Conservation (phyloP, 2,888 invertebrate species). For the Cosmorhoe ocellata region DNA sequence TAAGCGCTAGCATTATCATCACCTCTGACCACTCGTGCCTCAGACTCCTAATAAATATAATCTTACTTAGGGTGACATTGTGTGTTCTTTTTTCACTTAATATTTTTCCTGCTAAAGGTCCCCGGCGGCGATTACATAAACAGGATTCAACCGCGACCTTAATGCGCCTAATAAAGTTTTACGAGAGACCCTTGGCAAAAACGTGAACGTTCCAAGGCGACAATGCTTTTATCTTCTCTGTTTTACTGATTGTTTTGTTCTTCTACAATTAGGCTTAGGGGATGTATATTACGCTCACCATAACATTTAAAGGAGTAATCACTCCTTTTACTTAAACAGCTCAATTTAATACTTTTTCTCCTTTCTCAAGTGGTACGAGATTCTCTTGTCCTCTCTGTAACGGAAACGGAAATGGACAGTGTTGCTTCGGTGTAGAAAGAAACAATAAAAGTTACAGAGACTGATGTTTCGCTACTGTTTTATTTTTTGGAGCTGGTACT, state of each 20-base stretch:
- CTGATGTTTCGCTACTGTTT: conserved; percentile 16
- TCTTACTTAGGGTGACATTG: conserved; percentile 69
- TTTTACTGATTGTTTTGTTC: conserved; percentile 77
- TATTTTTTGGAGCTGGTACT: conserved; percentile 11
- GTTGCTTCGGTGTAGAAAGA: conserved; percentile 4
- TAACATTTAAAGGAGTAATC: conserved; percentile 26
- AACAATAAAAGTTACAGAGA: conserved; percentile 14
- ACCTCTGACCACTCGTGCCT: conserved; percentile 45
- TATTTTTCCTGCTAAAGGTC: conserved; percentile 79
- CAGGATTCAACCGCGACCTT: conserved; percentile 82
- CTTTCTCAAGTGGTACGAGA: neutral
- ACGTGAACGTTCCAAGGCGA: conserved; percentile 79
- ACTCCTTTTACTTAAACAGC: conserved; percentile 14
- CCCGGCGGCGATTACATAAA: conserved; percentile 81
- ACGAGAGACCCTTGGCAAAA: conserved; percentile 79
- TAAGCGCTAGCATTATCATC: conserved; percentile 42
- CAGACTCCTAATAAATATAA: conserved; percentile 64
- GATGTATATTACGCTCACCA: conserved; percentile 35
- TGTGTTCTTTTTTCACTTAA: conserved; percentile 79
- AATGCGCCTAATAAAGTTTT: conserved; percentile 82
- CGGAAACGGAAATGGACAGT: conserved; percentile 5
- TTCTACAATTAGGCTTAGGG: conserved; percentile 64
- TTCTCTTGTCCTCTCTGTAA: neutral
- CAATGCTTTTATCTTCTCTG: conserved; percentile 80
- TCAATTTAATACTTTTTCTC: conserved; percentile 4